Evolutionary conservation across 2,113 vertebrate genomes (phyloP).

Genomic region (Caranx ignobilis): DNA sequence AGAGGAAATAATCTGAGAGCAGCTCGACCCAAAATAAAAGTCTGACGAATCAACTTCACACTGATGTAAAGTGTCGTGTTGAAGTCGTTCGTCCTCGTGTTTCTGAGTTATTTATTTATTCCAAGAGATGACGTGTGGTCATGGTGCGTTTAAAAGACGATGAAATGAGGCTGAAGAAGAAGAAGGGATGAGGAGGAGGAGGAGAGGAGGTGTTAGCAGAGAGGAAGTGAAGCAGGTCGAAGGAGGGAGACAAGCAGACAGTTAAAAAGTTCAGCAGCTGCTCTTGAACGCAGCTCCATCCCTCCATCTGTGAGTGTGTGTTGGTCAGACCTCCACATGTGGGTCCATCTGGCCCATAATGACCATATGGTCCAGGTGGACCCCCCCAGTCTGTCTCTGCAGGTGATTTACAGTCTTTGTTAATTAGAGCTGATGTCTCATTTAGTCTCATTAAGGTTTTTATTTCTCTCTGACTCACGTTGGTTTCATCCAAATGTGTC

Average conservation of each 20-base stretch:
- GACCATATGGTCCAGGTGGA: slow-evolving; percentile 58
- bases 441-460: slow-evolving; percentile 34
- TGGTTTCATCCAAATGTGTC: slow-evolving; percentile 44
- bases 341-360: slow-evolving; percentile 70
- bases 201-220: background rate
- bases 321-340: slow-evolving; percentile 62
- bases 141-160: background rate
- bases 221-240: slow-evolving; percentile 1
- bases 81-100: too few relatives aligned
- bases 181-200: background rate
- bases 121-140: too few relatives aligned
- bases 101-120: too few relatives aligned
- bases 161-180: background rate
- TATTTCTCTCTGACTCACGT: background rate
- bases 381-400: slow-evolving; percentile 26
- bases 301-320: slow-evolving; percentile 52
- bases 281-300: slow-evolving; percentile 15
- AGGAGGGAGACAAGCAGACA: background rate
- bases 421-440: slow-evolving; percentile 72
- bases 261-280: slow-evolving; percentile 48
- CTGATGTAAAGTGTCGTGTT: too few relatives aligned
- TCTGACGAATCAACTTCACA: too few relatives aligned
- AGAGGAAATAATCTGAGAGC: too few relatives aligned
- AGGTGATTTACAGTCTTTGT: slow-evolving; percentile 62
- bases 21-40: background rate